A percentile compares a stretch with the other conserved stretches of the same genome.
Conservation (phyloP, 1,140 invertebrate species). For the Planococcus citri region DNA sequence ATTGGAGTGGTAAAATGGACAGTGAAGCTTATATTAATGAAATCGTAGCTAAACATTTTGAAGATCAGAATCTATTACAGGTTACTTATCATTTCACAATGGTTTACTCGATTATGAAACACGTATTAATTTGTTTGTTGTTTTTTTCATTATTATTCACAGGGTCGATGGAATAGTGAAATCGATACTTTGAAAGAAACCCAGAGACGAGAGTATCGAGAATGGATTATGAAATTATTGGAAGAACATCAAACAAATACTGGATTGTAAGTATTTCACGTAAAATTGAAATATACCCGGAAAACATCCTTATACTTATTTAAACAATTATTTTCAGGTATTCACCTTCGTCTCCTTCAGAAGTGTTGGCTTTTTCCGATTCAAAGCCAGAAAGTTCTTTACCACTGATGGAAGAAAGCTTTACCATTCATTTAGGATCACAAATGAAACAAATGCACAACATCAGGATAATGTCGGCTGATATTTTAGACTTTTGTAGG, state of each 20-base stretch:
- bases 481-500: slow-evolving; percentile 75
- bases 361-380: not conserved
- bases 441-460: slow-evolving; percentile 99
- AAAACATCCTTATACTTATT: too few species aligned
- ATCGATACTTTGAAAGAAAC: slow-evolving; percentile 55
- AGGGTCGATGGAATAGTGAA: slow-evolving; percentile 50
- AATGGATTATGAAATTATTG: slow-evolving; percentile 64
- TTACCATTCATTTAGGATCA: slow-evolving; percentile 91
- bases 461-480: slow-evolving; percentile 73
- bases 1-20: slow-evolving; percentile 34
- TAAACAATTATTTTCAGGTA: too few species aligned
- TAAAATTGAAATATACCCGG: not conserved
- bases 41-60: slow-evolving; percentile 59
- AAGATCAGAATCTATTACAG: slow-evolving; percentile 59
- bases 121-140: not conserved
- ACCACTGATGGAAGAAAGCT: slow-evolving; percentile 70
- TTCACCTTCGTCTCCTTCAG: not conserved
- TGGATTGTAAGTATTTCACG: not conserved
- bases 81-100: too few species aligned
- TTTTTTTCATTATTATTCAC: slow-evolving; percentile 3
- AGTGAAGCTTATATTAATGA: slow-evolving; percentile 66
- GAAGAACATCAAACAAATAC: slow-evolving; percentile 40
- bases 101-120: slow-evolving; percentile 28
- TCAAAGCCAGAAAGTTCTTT: not conserved
- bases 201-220: slow-evolving; percentile 58